Conservation (phyloP, 2,888 invertebrate genomes). For the Lepidochrysops patricia region DNA sequence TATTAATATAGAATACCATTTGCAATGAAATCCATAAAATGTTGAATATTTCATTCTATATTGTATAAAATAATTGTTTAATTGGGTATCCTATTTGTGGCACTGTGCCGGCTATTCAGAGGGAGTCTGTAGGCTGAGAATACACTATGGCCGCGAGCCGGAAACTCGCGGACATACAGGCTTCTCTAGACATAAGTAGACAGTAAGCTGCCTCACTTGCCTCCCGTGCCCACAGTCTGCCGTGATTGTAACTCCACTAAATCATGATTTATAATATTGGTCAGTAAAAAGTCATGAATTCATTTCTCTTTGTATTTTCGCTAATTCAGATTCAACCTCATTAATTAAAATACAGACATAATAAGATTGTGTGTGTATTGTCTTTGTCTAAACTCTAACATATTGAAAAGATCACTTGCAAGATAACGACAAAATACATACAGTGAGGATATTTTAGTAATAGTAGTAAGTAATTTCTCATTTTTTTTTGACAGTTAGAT, state of each 20-base stretch:
- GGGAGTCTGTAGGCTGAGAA: constrained; percentile 55
- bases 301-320: not conserved
- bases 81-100: not conserved
- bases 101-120: constrained; percentile 39
- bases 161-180: constrained; percentile 51
- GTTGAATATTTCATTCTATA: not conserved
- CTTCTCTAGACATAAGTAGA: constrained; percentile 66
- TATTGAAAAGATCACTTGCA: too few relatives aligned
- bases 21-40: not conserved
- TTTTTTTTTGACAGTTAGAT: too few relatives aligned
- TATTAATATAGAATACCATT: not conserved
- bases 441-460: too few relatives aligned
- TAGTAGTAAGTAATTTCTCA: too few relatives aligned
- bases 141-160: constrained; percentile 50
- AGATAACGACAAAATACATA: too few relatives aligned
- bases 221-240: constrained; percentile 46
- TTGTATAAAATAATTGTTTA: not conserved
- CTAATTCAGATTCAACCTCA: too few relatives aligned
- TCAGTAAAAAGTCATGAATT: not conserved
- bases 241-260: constrained; percentile 43
- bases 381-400: too few relatives aligned
- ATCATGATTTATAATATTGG: not conserved
- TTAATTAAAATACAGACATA: too few relatives aligned
- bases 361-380: too few relatives aligned
- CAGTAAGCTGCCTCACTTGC: constrained; percentile 50